Evolutionary conservation across 2,113 vertebrate species (phyloP).

Genomic region (Tenebrosternarchus preto): DNA sequence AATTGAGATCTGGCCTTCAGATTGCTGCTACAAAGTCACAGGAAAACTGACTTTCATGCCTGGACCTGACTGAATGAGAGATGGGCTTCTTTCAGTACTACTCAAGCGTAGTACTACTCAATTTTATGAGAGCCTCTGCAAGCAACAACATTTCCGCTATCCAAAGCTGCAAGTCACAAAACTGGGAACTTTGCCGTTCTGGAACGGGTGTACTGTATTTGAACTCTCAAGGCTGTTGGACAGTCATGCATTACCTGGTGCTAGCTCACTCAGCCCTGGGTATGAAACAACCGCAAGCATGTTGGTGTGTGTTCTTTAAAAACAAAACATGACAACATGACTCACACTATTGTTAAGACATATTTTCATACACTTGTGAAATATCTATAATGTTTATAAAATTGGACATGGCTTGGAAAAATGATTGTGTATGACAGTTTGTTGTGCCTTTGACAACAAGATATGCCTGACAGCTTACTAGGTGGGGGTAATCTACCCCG

Average conservation of each 20-base stretch:
- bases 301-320: not conserved
- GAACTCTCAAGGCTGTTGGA: too few relatives aligned
- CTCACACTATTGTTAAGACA: not conserved
- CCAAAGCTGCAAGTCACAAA: not conserved
- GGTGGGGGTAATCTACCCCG: not conserved
- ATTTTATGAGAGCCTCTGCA: not conserved
- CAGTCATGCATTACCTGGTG: too few relatives aligned
- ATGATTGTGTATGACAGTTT: not conserved
- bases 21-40: too few relatives aligned
- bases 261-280: too few relatives aligned
- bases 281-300: not conserved
- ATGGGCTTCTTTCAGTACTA: not conserved
- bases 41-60: too few relatives aligned
- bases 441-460: not conserved
- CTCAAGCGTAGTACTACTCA: not conserved
- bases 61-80: not conserved
- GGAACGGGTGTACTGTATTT: too few relatives aligned
- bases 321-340: not conserved
- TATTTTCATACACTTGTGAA: not conserved
- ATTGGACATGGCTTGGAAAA: not conserved
- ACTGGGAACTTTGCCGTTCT: too few relatives aligned
- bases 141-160: too few relatives aligned
- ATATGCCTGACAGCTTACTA: not conserved
- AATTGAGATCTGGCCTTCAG: too few relatives aligned
- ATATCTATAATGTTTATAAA: not conserved